A percentile compares a stretch with the other conserved stretches of the same genome.
Evolutionary conservation across 2,113 vertebrate genomes (phyloP).

Genomic region (Tachysurus vachellii): DNA sequence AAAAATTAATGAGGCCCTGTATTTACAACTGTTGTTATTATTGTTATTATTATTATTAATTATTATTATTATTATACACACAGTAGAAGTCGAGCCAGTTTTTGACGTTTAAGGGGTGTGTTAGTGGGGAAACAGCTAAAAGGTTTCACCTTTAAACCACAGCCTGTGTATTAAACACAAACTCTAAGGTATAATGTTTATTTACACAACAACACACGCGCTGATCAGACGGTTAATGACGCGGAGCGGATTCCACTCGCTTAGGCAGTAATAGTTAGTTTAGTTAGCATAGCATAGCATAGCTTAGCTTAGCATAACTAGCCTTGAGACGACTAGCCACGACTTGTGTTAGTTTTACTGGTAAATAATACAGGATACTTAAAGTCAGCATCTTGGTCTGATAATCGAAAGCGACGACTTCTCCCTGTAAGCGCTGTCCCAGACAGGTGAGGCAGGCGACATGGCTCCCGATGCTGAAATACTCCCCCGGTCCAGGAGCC

Average conservation of each 20-base stretch:
- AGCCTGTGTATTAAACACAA: neutral
- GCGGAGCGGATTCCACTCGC: neutral
- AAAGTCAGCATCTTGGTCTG: conserved; percentile 86
- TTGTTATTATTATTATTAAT: neutral
- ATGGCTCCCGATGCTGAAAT: conserved; percentile 94
- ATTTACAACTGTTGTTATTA: neutral
- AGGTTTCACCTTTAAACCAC: neutral
- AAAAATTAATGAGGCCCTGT: neutral
- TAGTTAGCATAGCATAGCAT: neutral
- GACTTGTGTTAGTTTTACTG: too few relatives aligned
- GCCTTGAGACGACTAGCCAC: neutral
- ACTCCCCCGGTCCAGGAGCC: conserved; percentile 98
- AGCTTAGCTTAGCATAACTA: neutral
- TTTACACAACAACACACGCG: neutral
- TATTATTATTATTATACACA: neutral
- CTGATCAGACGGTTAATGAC: neutral
- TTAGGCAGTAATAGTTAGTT: neutral
- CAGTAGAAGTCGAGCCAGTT: neutral
- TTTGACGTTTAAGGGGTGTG: neutral
- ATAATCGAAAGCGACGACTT: conserved; percentile 85
- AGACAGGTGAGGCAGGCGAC: conserved; percentile 86
- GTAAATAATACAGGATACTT: conserved; percentile 75
- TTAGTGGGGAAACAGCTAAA: neutral
- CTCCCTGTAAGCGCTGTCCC: conserved; percentile 81
- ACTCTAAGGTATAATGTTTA: neutral